These are phyloP conservation scores for Aradophagus sp. DNA, from an alignment of 1,140 invertebrate species.

Conservation along the genomic window DNA sequence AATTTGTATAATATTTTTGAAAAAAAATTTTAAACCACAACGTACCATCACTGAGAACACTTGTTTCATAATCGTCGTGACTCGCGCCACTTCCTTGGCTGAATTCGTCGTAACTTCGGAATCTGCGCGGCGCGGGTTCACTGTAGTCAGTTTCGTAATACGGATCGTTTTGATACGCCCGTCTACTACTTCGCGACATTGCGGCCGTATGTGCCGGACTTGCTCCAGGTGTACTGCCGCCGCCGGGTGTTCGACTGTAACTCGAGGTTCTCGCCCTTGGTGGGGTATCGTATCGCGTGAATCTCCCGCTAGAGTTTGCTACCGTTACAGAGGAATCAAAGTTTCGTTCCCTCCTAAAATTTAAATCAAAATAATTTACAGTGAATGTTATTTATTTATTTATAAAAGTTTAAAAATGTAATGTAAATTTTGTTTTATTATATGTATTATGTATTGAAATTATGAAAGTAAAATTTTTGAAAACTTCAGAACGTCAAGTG, in stretches of 20 bases:
- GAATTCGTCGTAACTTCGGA: conserved; percentile 80
- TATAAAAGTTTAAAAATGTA: no score
- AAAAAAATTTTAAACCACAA: conserved; percentile 59
- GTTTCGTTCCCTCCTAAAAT: conserved; percentile 66
- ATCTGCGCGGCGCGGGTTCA: conserved; percentile 75
- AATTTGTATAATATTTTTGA: no score
- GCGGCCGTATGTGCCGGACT: conserved; percentile 71
- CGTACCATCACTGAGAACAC: conserved; percentile 67
- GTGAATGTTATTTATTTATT: no score
- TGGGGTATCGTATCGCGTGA: conserved; percentile 72
- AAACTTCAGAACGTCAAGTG: no score
- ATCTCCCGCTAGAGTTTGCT: conserved; percentile 69
- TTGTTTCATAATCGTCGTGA: conserved; percentile 77
- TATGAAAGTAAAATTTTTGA: no score
- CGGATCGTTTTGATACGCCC: conserved; percentile 68
- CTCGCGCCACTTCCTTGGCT: conserved; percentile 79
- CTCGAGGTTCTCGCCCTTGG: conserved; percentile 71
- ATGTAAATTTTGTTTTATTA: no score
- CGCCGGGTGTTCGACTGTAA: conserved; percentile 69
- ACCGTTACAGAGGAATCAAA: conserved; percentile 71
- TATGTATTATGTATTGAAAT: no score
- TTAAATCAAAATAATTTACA: not conserved
- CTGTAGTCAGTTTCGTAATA: conserved; percentile 72
- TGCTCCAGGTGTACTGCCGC: conserved; percentile 69
- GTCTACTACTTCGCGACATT: conserved; percentile 67